Evolutionary conservation across 2,888 invertebrate species (phyloP), one percentile per base, ranked within the genome.

Genomic region (Eilema caniola): DNA sequence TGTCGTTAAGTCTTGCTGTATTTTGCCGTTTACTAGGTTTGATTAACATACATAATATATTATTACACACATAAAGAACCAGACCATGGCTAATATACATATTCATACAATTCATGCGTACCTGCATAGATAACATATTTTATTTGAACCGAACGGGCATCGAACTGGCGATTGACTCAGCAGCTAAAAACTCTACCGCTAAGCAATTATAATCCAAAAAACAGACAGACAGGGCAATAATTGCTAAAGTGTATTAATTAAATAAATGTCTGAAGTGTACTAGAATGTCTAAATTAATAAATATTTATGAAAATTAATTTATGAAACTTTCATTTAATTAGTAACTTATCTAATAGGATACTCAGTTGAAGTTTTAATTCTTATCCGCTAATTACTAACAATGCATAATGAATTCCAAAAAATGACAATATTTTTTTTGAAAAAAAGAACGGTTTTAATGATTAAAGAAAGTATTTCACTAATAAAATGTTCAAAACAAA

Each of bases 271-370:
- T 59, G n/a, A n/a, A n/a, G n/a, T n/a, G n/a, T n/a, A n/a, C n/a
- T n/a, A n/a, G n/a, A 23, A 25, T 25, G 57, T 59, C 14, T 59
- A 10, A 31, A 61, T 31, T n/a, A 33, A 10, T n/a, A 61, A 31
- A 28, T 31, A 33, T 41, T 41, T 31, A 61, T 11, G 28, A 20
- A n/a, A 61, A 31, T n/a, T 61, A 61, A 61, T 61, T 16, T 61
- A 61, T 61, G 20, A 31, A 61, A 61, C 61, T 61, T 61, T 61
- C 61, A 61, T 61, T n/a, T 61, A 61, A 33, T 61, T 31, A 61
- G 20, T 31, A 33, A 37, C 33, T 37, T 37, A 61, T 20, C 33
- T 61, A 61, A 61, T 61, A 33, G 61, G 31, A n/a, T n/a, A 31
- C 31, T 8, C 16, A 61, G 25, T 16, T 11, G 20, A 5, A 61